phyloP scores from a whole-genome alignment of 2,888 invertebrate genomes.

The Cryptocephalus moraei region DNA sequence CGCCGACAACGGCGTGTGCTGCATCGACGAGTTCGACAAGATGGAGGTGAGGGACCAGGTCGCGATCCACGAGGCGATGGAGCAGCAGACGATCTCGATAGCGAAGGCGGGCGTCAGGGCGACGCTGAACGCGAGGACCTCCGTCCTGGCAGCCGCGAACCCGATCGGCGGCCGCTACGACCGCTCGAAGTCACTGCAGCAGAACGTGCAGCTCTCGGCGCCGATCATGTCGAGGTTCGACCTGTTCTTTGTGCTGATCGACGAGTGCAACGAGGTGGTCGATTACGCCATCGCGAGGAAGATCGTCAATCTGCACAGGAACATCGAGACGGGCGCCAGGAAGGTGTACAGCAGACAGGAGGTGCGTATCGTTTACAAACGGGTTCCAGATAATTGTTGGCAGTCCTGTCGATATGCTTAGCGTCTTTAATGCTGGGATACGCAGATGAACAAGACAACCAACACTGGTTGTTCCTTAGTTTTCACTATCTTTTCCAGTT shows the following conservation, averaged over 20 bases:
- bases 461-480: too few species aligned
- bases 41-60: constrained; percentile 96
- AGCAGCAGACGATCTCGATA: constrained; percentile 98
- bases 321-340: constrained; percentile 69
- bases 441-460: too few species aligned
- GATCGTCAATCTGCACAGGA: constrained; percentile 89
- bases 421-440: too few species aligned
- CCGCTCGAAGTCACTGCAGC: constrained; percentile 83
- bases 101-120: constrained; percentile 95
- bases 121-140: constrained; percentile 93
- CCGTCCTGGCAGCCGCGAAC: constrained; percentile 96
- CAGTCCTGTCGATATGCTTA: too few species aligned
- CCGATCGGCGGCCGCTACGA: constrained; percentile 91
- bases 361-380: constrained; percentile 2
- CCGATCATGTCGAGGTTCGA: constrained; percentile 99
- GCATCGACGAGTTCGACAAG: constrained; percentile 99
- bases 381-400: too few species aligned
- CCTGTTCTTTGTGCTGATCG: constrained; percentile 94
- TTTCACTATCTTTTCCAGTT: too few species aligned
- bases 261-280: constrained; percentile 90
- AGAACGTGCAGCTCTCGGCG: constrained; percentile 86
- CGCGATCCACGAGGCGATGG: constrained; percentile 99
- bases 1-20: constrained; percentile 97
- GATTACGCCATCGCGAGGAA: constrained; percentile 96
- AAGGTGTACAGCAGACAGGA: constrained; percentile 81